Conservation (phyloP, 1,140 invertebrate genomes). For the Drosophila teissieri region DNA sequence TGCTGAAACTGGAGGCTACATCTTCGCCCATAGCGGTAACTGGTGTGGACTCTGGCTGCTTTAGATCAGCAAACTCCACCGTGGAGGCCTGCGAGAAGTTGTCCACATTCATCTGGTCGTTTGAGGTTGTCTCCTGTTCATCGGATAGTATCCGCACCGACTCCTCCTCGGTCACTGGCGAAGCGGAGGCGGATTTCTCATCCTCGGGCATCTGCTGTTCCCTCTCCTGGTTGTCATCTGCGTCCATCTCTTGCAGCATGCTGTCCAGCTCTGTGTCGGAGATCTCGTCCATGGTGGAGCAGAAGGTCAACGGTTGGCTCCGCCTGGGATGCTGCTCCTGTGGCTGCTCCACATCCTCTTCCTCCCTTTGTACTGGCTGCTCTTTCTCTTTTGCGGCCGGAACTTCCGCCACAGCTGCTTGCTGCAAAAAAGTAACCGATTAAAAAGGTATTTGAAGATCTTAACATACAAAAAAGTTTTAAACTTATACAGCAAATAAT, state of each 20-base stretch:
- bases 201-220: slow-evolving; percentile 31
- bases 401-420: neutral
- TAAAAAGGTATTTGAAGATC: too few relatives aligned
- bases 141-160: slow-evolving; percentile 72
- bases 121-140: slow-evolving; percentile 55
- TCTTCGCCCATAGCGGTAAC: slow-evolving; percentile 41
- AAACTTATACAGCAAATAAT: too few relatives aligned
- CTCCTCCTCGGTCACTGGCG: slow-evolving; percentile 63
- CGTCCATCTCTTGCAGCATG: slow-evolving; percentile 83
- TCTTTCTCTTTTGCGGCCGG: neutral
- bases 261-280: slow-evolving; percentile 83
- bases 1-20: slow-evolving; percentile 60
- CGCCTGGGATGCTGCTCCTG: slow-evolving; percentile 27
- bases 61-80: slow-evolving; percentile 76
- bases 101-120: slow-evolving; percentile 76
- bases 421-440: neutral
- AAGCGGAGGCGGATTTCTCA: slow-evolving; percentile 31
- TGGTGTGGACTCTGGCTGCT: slow-evolving; percentile 38
- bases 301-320: slow-evolving; percentile 75
- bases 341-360: neutral
- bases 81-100: slow-evolving; percentile 84
- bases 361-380: slow-evolving; percentile 6
- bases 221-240: slow-evolving; percentile 59
- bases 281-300: slow-evolving; percentile 84
- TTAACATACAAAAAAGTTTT: too few relatives aligned